Base-by-base conservation (phyloP, 2,888 invertebrate genomes). In the Tenthredo notha region DNA sequence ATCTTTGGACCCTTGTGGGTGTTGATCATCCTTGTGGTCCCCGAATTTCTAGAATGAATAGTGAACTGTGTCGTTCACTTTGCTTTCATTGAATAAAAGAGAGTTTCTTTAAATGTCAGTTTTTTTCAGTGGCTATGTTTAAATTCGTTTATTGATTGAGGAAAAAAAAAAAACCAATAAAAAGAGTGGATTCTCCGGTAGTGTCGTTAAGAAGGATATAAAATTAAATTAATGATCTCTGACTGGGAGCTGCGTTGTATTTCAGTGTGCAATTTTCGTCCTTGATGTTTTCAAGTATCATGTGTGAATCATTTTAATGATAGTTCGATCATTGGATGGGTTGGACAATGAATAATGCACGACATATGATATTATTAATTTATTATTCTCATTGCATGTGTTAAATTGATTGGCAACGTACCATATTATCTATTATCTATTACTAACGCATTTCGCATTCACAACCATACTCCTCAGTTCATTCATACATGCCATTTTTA, bases 361-460 rank as follows among this genome's bases (percentile, higher is more conserved):
- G 40, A 65, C 40, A 37, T 40, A 65, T 7, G 21, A 80, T 21
- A 37, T 33, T 37, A 80, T 61, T 33, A 65, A 61, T 80, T 80
- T 80, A 80, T 80, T 80, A 80, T 80, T 80, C 80, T 43, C 21
- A 54, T 58, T n/a, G 33, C 78, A 78, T 78, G 29, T 78, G 33
- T 58, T 78, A 15, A 25, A 47, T 15, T 25, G 9, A 77, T 77
- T 54, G 50, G 21, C 33, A 80, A 37, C 58, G 61, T 61, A 25
- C 25, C 40, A 43, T 65, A 77, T n/a, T 40, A 43, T 47, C 54
- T 58, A 78, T 61, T 40, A 58, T 65, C 40, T 80, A 80, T 80
- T 61, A 43, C 61, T 58, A 65, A 25, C 15, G n/a, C 12, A 54
- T 61, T 80, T 65, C 58, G 25, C 40, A 80, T 80, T 80, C 80